Evolutionary conservation across 2,797 vertebrate genomes (phyloP).

Genomic region (Selene dorsalis): DNA sequence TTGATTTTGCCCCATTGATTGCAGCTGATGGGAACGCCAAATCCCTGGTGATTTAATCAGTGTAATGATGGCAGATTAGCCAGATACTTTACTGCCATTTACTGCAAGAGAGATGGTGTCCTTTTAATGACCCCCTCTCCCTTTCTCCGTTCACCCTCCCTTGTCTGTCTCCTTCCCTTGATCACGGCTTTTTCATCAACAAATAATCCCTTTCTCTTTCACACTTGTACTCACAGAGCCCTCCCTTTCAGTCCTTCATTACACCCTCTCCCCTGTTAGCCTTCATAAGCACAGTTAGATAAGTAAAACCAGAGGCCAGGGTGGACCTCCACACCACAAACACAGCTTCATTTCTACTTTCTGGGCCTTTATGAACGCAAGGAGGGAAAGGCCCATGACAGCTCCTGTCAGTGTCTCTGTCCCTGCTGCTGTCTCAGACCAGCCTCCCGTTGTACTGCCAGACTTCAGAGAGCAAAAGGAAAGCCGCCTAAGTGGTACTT

Average conservation of each 20-base stretch:
- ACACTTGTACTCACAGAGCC: constrained; percentile 53
- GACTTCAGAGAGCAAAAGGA: constrained; percentile 71
- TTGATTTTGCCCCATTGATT: constrained; percentile 86
- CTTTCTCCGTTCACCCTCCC: constrained; percentile 55
- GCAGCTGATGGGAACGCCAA: constrained; percentile 83
- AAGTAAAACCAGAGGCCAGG: constrained; percentile 55
- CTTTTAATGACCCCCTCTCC: constrained; percentile 84
- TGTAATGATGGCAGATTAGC: constrained; percentile 86
- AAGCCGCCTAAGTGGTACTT: constrained; percentile 78
- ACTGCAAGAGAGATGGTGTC: constrained; percentile 81
- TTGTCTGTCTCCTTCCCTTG: constrained; percentile 57
- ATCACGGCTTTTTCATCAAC: constrained; percentile 64
- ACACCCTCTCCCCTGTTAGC: not conserved
- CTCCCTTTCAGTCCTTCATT: constrained; percentile 16
- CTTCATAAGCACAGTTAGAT: constrained; percentile 31
- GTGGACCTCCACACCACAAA: constrained; percentile 25
- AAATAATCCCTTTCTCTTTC: constrained; percentile 68
- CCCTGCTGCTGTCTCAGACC: constrained; percentile 59
- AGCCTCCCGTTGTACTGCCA: constrained; percentile 52
- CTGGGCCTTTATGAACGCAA: constrained; percentile 47
- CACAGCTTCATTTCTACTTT: constrained; percentile 46
- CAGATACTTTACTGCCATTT: constrained; percentile 85
- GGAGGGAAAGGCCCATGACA: constrained; percentile 54
- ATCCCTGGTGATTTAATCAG: constrained; percentile 88
- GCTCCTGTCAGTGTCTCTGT: constrained; percentile 71